phyloP scores from a whole-genome alignment of 2,888 invertebrate genomes.

The Amphipyra tragopoginis region DNA sequence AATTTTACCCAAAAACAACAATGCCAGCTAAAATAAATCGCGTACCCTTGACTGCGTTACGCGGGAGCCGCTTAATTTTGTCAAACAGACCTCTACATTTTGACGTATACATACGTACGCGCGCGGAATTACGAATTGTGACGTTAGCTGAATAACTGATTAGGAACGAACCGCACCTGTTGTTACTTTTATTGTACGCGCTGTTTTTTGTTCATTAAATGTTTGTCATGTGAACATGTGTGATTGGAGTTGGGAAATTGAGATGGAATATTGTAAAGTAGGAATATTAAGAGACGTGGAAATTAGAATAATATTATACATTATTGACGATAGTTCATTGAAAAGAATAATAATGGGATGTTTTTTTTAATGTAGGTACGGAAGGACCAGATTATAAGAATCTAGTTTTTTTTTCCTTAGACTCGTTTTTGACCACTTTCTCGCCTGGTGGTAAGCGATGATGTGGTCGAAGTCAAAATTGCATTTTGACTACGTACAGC shows the following conservation, averaged over 20 bases:
- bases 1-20: conserved; percentile 53
- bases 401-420: no score
- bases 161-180: conserved; percentile 73
- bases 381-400: no score
- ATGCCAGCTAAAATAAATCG: conserved; percentile 65
- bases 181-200: conserved; percentile 56
- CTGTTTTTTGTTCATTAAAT: conserved; percentile 62
- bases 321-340: background rate
- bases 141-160: conserved; percentile 76
- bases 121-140: conserved; percentile 72
- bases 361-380: no score
- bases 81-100: conserved; percentile 76
- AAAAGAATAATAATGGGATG: background rate
- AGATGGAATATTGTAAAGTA: conserved; percentile 1
- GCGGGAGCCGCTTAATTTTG: conserved; percentile 73
- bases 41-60: conserved; percentile 67
- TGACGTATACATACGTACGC: conserved; percentile 70
- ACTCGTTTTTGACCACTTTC: no score
- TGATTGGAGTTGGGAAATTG: conserved; percentile 28
- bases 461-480: no score
- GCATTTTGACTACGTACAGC: no score
- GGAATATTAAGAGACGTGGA: background rate
- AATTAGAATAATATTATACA: background rate
- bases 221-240: conserved; percentile 52
- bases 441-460: no score